phyloP scores from a whole-genome alignment of 2,113 vertebrate species.

The Protomyctophum bolini region DNA sequence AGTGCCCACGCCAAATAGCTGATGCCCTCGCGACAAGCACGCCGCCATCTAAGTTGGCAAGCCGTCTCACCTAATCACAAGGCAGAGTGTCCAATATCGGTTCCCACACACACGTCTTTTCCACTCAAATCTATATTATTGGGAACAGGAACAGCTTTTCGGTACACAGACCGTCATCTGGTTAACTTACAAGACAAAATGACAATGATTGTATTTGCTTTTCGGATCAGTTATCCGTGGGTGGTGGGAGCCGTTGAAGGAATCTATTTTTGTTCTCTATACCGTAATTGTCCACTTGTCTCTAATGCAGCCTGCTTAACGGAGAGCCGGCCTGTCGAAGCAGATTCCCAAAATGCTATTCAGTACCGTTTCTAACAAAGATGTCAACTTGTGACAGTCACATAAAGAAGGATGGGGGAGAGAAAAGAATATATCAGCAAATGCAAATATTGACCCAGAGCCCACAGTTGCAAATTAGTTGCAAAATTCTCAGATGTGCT shows the following conservation, averaged over 20 bases:
- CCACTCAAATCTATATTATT: too few relatives aligned
- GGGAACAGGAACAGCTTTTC: too few relatives aligned
- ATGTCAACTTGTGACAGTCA: conserved; percentile 68
- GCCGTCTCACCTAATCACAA: too few relatives aligned
- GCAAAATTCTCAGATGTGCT: conserved; percentile 50
- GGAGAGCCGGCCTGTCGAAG: neutral
- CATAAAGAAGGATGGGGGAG: conserved; percentile 59
- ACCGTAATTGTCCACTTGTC: conserved; percentile 20
- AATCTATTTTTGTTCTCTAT: conserved; percentile 16
- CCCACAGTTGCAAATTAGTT: conserved; percentile 59
- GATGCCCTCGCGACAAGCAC: too few relatives aligned
- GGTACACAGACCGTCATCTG: too few relatives aligned
- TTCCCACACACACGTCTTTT: too few relatives aligned
- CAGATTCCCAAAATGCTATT: conserved; percentile 28
- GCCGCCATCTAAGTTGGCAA: too few relatives aligned
- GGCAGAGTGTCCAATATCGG: too few relatives aligned
- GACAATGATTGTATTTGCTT: conserved; percentile 34
- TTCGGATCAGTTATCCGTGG: conserved; percentile 34
- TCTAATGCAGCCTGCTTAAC: conserved; percentile 11
- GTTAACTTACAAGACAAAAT: neutral
- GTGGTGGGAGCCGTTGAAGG: conserved; percentile 18
- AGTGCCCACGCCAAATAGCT: too few relatives aligned
- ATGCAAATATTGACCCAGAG: conserved; percentile 74
- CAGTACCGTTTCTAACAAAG: conserved; percentile 61
- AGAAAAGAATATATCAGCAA: conserved; percentile 68